These are phyloP conservation scores for Ceratosolen fusciceps DNA, from an alignment of 1,140 invertebrate species.

Conservation along the genomic window DNA sequence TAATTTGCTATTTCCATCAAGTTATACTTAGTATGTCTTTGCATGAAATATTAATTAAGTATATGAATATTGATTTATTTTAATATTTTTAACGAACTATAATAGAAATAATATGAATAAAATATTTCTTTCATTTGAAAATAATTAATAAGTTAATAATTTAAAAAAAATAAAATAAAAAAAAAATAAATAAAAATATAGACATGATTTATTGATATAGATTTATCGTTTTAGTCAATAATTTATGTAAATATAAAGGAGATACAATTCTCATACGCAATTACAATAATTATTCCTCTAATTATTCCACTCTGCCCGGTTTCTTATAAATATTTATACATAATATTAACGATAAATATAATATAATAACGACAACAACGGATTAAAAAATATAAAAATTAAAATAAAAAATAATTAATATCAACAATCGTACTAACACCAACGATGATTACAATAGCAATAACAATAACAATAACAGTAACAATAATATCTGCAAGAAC, in stretches of 20 bases:
- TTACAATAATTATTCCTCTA: conserved; percentile 36
- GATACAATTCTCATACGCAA: conserved; percentile 23
- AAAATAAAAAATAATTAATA: too few relatives aligned
- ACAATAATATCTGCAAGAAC: too few relatives aligned
- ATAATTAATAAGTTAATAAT: conserved; percentile 27
- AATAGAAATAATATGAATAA: conserved; percentile 21
- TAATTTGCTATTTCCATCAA: conserved; percentile 10
- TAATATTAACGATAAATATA: conserved; percentile 6
- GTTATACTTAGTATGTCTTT: conserved; percentile 19
- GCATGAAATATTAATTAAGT: conserved; percentile 37
- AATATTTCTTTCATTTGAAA: conserved; percentile 19
- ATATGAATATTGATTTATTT: conserved; percentile 43
- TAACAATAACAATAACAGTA: too few relatives aligned
- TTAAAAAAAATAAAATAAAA: too few relatives aligned
- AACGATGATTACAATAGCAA: too few relatives aligned
- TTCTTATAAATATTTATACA: conserved; percentile 32
- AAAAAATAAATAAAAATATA: too few relatives aligned
- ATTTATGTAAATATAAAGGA: conserved; percentile 28
- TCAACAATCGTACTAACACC: too few relatives aligned
- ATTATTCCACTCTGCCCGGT: conserved; percentile 25
- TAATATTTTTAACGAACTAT: conserved; percentile 28
- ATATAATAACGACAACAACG: neutral
- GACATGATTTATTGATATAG: conserved; percentile 25
- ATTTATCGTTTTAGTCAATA: conserved; percentile 25
- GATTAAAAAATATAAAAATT: too few relatives aligned